Percentiles rank a stretch among this genome's conserved stretches.
These are phyloP conservation scores for Odontocolon sp. DNA, from an alignment of 2,888 invertebrate species.

Conservation along the genomic window DNA sequence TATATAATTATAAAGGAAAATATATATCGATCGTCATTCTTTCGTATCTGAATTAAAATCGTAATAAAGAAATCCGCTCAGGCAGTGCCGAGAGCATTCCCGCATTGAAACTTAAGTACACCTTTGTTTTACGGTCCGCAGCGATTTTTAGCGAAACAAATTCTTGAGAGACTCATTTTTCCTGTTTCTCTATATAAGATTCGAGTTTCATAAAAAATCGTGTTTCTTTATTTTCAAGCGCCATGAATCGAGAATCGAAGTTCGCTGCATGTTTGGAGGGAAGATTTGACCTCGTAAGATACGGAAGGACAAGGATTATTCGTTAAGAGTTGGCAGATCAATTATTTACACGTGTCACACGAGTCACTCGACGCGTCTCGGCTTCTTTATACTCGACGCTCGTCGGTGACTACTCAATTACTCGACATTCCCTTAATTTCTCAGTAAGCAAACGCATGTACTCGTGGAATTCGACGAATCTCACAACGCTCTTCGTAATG, in stretches of 20 bases:
- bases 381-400: neutral
- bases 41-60: constrained; percentile 41
- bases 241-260: neutral
- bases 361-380: neutral
- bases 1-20: constrained; percentile 67
- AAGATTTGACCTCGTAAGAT: neutral
- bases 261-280: neutral
- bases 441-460: neutral
- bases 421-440: neutral
- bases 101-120: constrained; percentile 54
- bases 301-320: constrained; percentile 14
- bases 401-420: neutral
- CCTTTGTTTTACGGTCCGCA: neutral
- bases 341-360: constrained; percentile 43
- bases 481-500: too few species aligned
- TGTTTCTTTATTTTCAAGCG: neutral
- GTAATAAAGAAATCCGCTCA: constrained; percentile 11
- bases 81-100: constrained; percentile 25
- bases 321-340: constrained; percentile 2
- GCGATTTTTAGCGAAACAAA: constrained; percentile 6
- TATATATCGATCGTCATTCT: constrained; percentile 26
- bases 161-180: too few species aligned
- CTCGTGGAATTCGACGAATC: neutral
- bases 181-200: neutral
- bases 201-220: neutral